A percentile compares a stretch with the other conserved stretches of the same genome.
Conservation (phyloP, 2,113 vertebrate species). For the Hypomesus transpacificus region DNA sequence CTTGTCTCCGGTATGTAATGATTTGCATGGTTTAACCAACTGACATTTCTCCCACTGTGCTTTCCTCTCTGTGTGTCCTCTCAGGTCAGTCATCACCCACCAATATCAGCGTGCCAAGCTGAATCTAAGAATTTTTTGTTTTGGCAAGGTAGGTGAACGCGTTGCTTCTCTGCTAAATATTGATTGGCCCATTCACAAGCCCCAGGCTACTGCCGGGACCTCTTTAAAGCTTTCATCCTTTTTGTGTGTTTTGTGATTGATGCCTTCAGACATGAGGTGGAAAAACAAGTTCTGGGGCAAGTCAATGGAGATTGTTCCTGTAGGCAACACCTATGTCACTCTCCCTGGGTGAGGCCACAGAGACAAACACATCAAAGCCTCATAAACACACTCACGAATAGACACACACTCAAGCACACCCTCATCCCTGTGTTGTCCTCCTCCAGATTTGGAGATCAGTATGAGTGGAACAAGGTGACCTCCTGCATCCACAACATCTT, state of each 20-base stretch:
- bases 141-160: conserved; percentile 87
- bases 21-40: background rate
- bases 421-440: background rate
- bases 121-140: conserved; percentile 92
- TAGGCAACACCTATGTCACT: conserved; percentile 88
- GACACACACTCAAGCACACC: background rate
- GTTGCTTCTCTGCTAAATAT: background rate
- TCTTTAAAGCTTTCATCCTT: background rate
- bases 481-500: conserved; percentile 98
- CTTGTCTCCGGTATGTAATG: too few species aligned
- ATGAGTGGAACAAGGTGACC: conserved; percentile 98
- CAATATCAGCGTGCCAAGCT: conserved; percentile 93
- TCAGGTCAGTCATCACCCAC: conserved; percentile 98
- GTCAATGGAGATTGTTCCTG: conserved; percentile 97
- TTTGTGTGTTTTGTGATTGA: conserved; percentile 26
- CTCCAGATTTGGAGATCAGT: conserved; percentile 84
- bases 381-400: conserved; percentile 1
- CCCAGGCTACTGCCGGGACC: background rate
- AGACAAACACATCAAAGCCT: background rate
- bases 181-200: background rate
- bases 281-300: conserved; percentile 99
- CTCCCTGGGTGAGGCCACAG: conserved; percentile 81
- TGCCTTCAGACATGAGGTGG: conserved; percentile 88
- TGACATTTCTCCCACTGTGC: background rate
- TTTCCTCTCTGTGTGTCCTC: background rate